Conservation (phyloP, 2,113 vertebrate genomes). For the Tenebrosternarchus preto region DNA sequence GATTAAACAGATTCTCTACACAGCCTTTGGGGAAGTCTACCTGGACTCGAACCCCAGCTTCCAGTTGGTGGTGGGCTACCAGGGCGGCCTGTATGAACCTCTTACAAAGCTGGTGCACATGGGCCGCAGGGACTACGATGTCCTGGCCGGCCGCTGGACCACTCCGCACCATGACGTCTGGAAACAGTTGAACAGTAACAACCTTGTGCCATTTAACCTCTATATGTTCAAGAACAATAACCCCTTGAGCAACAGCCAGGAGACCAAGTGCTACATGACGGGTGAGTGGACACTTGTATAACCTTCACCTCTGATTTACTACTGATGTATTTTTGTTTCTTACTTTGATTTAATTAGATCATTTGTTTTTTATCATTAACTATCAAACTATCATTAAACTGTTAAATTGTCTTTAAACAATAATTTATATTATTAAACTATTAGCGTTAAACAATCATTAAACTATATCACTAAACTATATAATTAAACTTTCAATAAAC, state of each 20-base stretch:
- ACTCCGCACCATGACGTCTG: slow-evolving; percentile 91
- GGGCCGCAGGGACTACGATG: slow-evolving; percentile 93
- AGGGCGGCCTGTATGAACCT: slow-evolving; percentile 93
- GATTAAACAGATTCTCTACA: slow-evolving; percentile 96
- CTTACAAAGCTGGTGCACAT: slow-evolving; percentile 94
- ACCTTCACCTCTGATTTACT: neutral
- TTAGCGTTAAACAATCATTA: too few species aligned
- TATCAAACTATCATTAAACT: too few species aligned
- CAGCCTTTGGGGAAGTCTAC: slow-evolving; percentile 96
- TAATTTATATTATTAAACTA: too few species aligned
- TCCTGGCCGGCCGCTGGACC: slow-evolving; percentile 94
- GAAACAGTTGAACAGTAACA: slow-evolving; percentile 88
- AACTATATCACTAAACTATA: too few species aligned
- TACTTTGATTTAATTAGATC: neutral
- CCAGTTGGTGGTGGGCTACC: slow-evolving; percentile 93
- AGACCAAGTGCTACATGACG: slow-evolving; percentile 98
- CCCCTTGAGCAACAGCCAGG: slow-evolving; percentile 92
- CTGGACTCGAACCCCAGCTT: slow-evolving; percentile 95
- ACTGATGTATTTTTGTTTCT: neutral
- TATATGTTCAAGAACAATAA: slow-evolving; percentile 99
- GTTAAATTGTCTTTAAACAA: too few species aligned
- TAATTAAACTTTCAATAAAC: too few species aligned
- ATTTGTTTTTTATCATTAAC: too few species aligned
- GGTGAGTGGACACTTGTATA: slow-evolving; percentile 71
- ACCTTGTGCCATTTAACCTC: slow-evolving; percentile 93